Evolutionary conservation across 2,113 vertebrate genomes (phyloP).

Genomic region (Malurus alboscapulatus): DNA sequence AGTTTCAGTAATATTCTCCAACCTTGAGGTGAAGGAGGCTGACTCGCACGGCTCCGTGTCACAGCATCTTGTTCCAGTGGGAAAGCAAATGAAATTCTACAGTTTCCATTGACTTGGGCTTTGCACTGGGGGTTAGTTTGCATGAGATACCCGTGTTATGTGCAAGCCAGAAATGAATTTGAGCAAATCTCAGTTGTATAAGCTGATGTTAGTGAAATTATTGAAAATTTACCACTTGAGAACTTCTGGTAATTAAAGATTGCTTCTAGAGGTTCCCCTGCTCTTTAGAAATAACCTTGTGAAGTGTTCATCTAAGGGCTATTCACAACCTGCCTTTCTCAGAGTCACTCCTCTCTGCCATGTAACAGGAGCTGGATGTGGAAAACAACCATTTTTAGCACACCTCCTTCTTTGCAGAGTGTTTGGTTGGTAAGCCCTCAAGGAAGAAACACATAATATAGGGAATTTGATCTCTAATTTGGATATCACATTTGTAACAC

Average conservation of each 20-base stretch:
- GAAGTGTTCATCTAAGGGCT: not conserved
- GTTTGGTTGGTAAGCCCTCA: constrained; percentile 40
- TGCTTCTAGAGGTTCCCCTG: not conserved
- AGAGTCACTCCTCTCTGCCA: not conserved
- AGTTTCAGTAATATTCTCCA: constrained; percentile 58
- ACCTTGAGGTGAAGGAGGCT: constrained; percentile 49
- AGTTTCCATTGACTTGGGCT: constrained; percentile 21
- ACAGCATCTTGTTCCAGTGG: constrained; percentile 20
- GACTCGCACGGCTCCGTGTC: not conserved
- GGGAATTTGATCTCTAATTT: constrained; percentile 62
- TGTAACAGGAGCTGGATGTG: not conserved
- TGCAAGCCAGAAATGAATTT: constrained; percentile 33
- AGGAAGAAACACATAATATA: constrained; percentile 34
- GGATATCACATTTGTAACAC: constrained; percentile 49
- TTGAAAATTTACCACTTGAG: constrained; percentile 59
- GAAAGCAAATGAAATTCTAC: constrained; percentile 49
- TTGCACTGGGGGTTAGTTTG: constrained; percentile 44
- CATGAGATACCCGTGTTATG: not conserved
- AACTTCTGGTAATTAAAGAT: constrained; percentile 58
- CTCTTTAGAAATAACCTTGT: constrained; percentile 45
- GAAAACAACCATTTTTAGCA: not conserved
- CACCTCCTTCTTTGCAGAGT: not conserved
- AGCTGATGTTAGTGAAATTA: constrained; percentile 52
- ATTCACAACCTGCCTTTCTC: not conserved
- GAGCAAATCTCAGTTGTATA: constrained; percentile 50